phyloP scores from a whole-genome alignment of 2,113 vertebrate species.

The Neomonachus schauinslandi region DNA sequence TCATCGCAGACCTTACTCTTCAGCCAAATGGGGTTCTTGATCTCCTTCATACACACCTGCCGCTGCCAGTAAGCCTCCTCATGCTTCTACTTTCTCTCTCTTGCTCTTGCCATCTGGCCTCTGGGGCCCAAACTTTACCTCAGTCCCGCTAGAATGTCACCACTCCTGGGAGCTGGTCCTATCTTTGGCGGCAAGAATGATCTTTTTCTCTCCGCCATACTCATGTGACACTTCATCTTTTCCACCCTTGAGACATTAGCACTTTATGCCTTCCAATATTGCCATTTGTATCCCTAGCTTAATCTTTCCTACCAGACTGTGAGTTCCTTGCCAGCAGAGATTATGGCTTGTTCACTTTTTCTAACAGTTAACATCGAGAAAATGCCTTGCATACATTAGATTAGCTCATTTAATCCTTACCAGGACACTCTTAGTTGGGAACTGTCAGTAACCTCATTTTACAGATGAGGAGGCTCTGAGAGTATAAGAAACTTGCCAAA shows the following conservation, averaged over 20 bases:
- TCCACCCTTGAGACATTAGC: background rate
- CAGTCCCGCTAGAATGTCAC: background rate
- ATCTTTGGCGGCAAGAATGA: background rate
- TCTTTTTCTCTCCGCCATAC: background rate
- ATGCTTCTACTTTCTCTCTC: rapidly evolving
- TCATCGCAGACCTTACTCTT: background rate
- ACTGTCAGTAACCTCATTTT: background rate
- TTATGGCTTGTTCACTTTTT: background rate
- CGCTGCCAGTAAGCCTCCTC: background rate
- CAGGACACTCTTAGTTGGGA: background rate
- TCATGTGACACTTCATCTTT: background rate
- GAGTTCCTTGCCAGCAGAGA: background rate
- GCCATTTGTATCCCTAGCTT: background rate
- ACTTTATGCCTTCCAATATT: background rate
- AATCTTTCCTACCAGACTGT: background rate
- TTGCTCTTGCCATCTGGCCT: background rate
- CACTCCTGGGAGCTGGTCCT: background rate
- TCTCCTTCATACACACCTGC: background rate
- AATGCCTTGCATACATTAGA: background rate
- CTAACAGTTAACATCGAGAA: background rate
- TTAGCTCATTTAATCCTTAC: background rate
- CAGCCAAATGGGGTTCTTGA: background rate
- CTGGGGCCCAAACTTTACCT: background rate
- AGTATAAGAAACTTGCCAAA: background rate
- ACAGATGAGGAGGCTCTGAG: background rate